Base-by-base conservation (phyloP, 2,888 invertebrate genomes). In the Dynastes tityus region DNA sequence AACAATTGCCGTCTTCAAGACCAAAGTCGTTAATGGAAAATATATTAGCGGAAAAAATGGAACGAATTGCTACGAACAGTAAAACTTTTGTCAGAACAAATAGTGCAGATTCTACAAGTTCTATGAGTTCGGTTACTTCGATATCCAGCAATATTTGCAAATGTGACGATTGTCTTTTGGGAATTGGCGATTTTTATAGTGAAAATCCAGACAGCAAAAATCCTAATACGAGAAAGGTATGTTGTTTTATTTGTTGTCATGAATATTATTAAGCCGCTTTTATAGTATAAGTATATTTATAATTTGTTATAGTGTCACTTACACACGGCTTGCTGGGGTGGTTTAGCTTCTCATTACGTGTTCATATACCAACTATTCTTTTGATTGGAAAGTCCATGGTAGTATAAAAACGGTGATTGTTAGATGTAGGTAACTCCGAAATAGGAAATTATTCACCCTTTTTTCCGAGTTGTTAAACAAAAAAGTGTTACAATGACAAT, bases 21-120 rank as follows among this genome's bases (percentile, higher is more conserved):
- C 93, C 94, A n/a, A 90, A 94, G 82, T 92, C 94, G n/a, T 89
- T 96, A 37, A 96, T 96, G 96, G 96, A 96, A 87, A 93, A 93
- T 79, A 89, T 96, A 77, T 89, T 96, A 77, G 93, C 95, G 64
- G 95, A 95, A 4, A 96, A 96, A 88, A 96, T 96, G 92, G 96
- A 96, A 85, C 92, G 93, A 63, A 91, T 94, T 13, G 91, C 91
- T 78, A 73, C 51, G 32, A 74, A 74, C 40, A 90, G 88, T 81
- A 88, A 89, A 16, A 85, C 88, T 22, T 87, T 95, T 82, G 91
- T 95, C 79, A 90, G 95, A 82, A 94, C 94, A 32, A 95, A 95
- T 85, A 95, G 95, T 6, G 90, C 94, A 88, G 95, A 95, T 87
- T 89, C 89, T 2, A 86, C 87, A 65, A 88, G 88, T 76, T 94